Evolutionary conservation across 2,113 vertebrate species (phyloP), one percentile per base, ranked within the genome.

Genomic region (Trematocara macrostoma): DNA sequence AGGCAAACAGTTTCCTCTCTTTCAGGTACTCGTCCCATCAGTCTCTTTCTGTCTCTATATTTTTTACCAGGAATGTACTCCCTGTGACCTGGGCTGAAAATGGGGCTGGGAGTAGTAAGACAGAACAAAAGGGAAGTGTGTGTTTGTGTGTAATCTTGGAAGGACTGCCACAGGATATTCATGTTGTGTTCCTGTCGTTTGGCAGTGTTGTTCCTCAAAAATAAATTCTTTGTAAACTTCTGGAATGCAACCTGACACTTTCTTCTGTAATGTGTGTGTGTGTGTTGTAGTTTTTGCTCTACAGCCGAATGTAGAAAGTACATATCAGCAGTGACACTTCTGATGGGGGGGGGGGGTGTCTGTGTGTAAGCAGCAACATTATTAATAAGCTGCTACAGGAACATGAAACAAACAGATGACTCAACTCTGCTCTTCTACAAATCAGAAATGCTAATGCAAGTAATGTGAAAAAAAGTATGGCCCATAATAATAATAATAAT

Each of bases 61-160:
- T 84, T 79, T 79, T 88, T 85, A 61, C 6, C 85, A 93, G 93
- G 91, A 95, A 95, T 93, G 92, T 71, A 11, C 85, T 86, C 84
- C 85, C 87, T 67, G 29, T 94, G 93, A 95, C 84, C 82, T 40
- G 84, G 20, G 38, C 55, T 26, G 40, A 38, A 34, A 23, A 6
- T 11, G 69, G 56, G 42, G 40, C 85, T 42, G 79, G 52, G 64
- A 84, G 64, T 34, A 56, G 47, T 82, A 35, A 79, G 56, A 79
- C 84, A 69, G 83, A 56, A 79, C 76, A 71, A 53, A 56, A 31
- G 40, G 83, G 81, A 85, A 81, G 85, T 86, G 76, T 88, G 55
- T 81, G 78, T 87, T 82, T 89, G 87, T 85, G 69, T 49, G 53
- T 86, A 3, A 85, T 64, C 53, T 49, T 81, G 82, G 71, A 88